Percentiles rank a stretch among this genome's conserved stretches.
Conservation (phyloP, 2,113 vertebrate species). For the Aspidoscelis tigris region DNA sequence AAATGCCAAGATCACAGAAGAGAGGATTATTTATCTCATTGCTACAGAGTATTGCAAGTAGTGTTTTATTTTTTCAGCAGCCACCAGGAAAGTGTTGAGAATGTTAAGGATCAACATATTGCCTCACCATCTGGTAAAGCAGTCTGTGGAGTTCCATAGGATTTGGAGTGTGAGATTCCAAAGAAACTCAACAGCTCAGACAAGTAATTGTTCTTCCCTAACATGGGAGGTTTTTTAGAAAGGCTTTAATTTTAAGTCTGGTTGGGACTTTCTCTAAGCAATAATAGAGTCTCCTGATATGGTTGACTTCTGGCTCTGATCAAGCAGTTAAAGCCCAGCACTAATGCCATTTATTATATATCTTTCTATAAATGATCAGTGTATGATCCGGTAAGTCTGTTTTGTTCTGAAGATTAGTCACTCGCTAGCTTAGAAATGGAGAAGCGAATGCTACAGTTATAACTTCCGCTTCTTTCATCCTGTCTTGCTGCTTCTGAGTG, state of each 20-base stretch:
- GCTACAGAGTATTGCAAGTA: not conserved
- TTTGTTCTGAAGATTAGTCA: too few relatives aligned
- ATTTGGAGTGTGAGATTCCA: not conserved
- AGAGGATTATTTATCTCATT: too few relatives aligned
- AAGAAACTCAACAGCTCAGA: too few relatives aligned
- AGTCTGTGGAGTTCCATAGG: not conserved
- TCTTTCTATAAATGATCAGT: not conserved
- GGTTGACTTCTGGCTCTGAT: not conserved
- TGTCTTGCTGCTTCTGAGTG: not conserved
- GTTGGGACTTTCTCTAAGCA: not conserved
- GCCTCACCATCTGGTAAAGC: not conserved
- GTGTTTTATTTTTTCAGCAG: too few relatives aligned
- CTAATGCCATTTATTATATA: not conserved
- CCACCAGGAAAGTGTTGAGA: not conserved
- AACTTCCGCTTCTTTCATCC: not conserved
- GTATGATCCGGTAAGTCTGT: too few relatives aligned
- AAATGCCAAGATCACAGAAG: too few relatives aligned
- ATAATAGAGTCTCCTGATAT: not conserved
- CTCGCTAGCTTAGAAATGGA: too few relatives aligned
- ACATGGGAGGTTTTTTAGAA: not conserved
- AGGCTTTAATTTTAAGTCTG: not conserved
- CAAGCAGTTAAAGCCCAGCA: not conserved
- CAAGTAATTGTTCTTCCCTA: not conserved
- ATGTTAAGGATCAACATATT: not conserved
- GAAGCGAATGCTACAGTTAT: not conserved